Evolutionary conservation across 2,113 vertebrate genomes (phyloP).

Genomic region (Dipodomys ordii): DNA sequence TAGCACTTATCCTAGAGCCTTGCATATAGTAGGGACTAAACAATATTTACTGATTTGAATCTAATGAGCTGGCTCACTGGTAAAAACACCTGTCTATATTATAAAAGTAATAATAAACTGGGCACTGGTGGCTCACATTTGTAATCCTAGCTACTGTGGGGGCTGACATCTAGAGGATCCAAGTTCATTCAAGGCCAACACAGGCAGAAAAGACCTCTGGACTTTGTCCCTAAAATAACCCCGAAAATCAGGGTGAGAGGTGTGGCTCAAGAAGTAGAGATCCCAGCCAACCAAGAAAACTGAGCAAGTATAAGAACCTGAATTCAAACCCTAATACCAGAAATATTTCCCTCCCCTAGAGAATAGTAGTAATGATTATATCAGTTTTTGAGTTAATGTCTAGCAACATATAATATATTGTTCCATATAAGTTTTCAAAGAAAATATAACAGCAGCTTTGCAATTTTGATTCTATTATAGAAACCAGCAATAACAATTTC

Average conservation of each 20-base stretch:
- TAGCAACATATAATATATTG: not conserved
- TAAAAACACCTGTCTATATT: not conserved
- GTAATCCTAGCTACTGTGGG: too few species aligned
- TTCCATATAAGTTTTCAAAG: conserved; percentile 32
- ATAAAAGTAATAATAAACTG: not conserved
- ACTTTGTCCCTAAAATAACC: too few species aligned
- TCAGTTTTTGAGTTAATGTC: not conserved
- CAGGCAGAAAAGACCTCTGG: too few species aligned
- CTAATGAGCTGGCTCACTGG: not conserved
- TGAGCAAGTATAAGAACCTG: too few species aligned
- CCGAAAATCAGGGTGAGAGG: too few species aligned
- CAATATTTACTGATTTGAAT: conserved; percentile 40
- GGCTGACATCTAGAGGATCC: too few species aligned
- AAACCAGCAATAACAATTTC: conserved; percentile 5
- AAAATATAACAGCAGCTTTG: not conserved
- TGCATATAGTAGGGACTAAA: not conserved
- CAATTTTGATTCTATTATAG: not conserved
- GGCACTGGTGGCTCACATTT: too few species aligned
- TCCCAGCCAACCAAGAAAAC: too few species aligned
- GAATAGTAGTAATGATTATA: not conserved
- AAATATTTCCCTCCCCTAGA: too few species aligned
- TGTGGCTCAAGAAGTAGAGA: too few species aligned
- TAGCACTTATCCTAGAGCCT: not conserved
- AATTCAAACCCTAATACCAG: too few species aligned
- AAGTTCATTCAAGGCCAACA: too few species aligned